Conservation (phyloP, 2,888 invertebrate genomes). For the Epirrhoe tristata region DNA sequence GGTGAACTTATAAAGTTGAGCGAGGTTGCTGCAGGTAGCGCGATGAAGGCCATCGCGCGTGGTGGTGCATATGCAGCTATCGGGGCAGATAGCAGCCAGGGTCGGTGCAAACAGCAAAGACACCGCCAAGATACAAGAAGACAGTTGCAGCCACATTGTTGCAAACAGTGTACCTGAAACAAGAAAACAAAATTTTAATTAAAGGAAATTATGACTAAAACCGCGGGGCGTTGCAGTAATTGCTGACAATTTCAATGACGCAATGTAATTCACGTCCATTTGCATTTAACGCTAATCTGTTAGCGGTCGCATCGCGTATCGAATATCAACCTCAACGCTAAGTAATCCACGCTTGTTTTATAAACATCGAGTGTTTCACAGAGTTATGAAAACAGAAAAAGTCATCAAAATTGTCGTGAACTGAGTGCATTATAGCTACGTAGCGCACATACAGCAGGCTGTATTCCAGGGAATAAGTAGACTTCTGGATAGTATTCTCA, state of each 20-base stretch:
- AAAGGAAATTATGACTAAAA: slow-evolving; percentile 11
- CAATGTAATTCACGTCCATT: slow-evolving; percentile 48
- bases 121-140: slow-evolving; percentile 63
- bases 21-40: slow-evolving; percentile 88
- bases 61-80: slow-evolving; percentile 84
- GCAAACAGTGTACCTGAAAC: slow-evolving; percentile 74
- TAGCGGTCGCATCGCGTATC: slow-evolving; percentile 52
- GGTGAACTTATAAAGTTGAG: slow-evolving; percentile 89
- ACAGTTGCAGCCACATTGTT: slow-evolving; percentile 68
- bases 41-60: slow-evolving; percentile 89
- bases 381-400: slow-evolving; percentile 39
- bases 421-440: not conserved
- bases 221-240: slow-evolving; percentile 1
- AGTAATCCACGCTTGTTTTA: slow-evolving; percentile 45
- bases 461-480: too few species aligned
- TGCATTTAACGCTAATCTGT: slow-evolving; percentile 55
- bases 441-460: not conserved
- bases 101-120: slow-evolving; percentile 64
- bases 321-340: slow-evolving; percentile 59
- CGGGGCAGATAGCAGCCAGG: slow-evolving; percentile 78
- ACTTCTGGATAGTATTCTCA: too few species aligned
- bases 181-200: slow-evolving; percentile 42
- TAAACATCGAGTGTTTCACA: slow-evolving; percentile 40
- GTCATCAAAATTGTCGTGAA: slow-evolving; percentile 18
- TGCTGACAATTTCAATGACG: slow-evolving; percentile 41